Percentiles rank a stretch among this genome's conserved stretches.
phyloP scores from a whole-genome alignment of 2,113 vertebrate species.

The Psophia crepitans region DNA sequence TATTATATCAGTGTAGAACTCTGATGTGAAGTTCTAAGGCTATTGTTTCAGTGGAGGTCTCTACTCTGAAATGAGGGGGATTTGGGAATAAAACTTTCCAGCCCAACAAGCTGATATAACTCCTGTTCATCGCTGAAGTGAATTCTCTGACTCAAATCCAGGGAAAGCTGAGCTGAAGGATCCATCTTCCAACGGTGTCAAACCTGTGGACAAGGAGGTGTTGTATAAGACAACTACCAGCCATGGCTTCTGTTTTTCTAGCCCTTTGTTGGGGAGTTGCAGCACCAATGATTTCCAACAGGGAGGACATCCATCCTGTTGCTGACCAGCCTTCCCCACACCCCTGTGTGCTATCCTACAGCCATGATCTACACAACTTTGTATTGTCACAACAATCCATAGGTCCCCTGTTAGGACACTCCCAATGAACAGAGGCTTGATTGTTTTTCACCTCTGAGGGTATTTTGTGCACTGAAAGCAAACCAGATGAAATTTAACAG shows the following conservation, averaged over 20 bases:
- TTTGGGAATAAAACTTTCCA: neutral
- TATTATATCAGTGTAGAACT: neutral
- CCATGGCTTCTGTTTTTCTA: neutral
- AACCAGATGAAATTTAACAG: neutral
- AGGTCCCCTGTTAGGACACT: neutral
- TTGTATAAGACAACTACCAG: neutral
- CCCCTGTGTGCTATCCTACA: rapidly evolving
- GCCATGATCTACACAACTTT: neutral
- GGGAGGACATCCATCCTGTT: neutral
- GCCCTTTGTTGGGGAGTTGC: neutral
- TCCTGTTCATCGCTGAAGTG: neutral
- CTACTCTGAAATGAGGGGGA: neutral
- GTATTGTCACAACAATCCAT: neutral
- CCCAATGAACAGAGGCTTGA: neutral
- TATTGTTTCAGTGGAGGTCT: neutral
- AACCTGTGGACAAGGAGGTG: neutral
- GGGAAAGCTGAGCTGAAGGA: neutral
- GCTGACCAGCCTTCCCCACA: neutral
- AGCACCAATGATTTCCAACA: neutral
- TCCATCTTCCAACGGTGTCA: neutral
- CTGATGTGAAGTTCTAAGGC: neutral
- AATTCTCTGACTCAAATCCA: neutral
- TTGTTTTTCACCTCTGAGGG: neutral
- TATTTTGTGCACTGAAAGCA: neutral
- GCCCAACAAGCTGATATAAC: neutral